Conservation (phyloP, 2,888 invertebrate species). For the Meiosimyza platycephala region DNA sequence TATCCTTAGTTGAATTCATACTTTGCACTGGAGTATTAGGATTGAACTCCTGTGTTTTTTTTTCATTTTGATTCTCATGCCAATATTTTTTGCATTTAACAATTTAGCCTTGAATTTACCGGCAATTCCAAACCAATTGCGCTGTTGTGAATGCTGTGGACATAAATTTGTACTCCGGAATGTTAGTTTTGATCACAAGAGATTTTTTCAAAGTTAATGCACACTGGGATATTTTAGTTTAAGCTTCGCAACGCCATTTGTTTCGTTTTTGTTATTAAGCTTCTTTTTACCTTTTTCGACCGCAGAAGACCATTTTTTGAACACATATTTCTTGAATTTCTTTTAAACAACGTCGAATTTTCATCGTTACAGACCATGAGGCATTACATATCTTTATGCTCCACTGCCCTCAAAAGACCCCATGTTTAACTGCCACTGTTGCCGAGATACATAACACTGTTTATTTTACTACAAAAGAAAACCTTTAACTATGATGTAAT, state of each 20-base stretch:
- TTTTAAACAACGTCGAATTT: slow-evolving; percentile 50
- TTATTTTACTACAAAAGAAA: background rate
- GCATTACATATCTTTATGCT: slow-evolving; percentile 12
- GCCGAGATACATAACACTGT: background rate
- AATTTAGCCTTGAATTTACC: too few species aligned
- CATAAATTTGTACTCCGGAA: too few species aligned
- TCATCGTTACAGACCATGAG: slow-evolving; percentile 44
- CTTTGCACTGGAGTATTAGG: too few species aligned
- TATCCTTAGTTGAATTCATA: too few species aligned
- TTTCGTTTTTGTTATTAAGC: slow-evolving; percentile 1
- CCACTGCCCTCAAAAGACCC: background rate
- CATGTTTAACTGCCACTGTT: background rate
- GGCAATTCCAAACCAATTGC: too few species aligned
- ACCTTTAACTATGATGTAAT: background rate
- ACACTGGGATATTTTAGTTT: background rate
- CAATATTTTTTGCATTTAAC: too few species aligned
- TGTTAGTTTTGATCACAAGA: too few species aligned
- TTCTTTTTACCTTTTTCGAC: slow-evolving; percentile 48
- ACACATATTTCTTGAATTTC: slow-evolving; percentile 46
- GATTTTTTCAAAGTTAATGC: too few species aligned
- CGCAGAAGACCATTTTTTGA: slow-evolving; percentile 46
- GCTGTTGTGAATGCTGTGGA: too few species aligned
- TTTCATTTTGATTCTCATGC: too few species aligned
- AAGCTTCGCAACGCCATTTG: background rate
- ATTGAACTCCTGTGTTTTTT: too few species aligned